A percentile compares a stretch with the other conserved stretches of the same genome.
phyloP scores from a whole-genome alignment of 2,888 invertebrate genomes.

The Oscheius sp. region DNA sequence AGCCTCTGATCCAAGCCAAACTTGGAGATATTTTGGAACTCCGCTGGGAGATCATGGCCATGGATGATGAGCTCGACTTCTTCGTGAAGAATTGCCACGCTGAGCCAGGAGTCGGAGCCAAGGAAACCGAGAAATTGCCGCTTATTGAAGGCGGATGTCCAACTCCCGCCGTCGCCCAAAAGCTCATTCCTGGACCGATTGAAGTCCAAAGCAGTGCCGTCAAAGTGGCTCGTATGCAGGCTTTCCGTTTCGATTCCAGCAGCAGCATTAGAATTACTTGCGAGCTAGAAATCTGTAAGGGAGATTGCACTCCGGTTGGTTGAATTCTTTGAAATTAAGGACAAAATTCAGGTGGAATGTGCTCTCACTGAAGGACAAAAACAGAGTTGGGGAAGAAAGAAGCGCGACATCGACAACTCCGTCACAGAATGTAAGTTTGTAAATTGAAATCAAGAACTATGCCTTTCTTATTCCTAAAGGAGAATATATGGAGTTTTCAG shows the following conservation, averaged over 20 bases:
- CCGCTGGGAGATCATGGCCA: slow-evolving; percentile 70
- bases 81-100: slow-evolving; percentile 69
- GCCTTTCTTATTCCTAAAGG: neutral
- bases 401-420: slow-evolving; percentile 58
- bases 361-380: slow-evolving; percentile 60
- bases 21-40: slow-evolving; percentile 70
- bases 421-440: slow-evolving; percentile 52
- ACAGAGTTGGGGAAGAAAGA: slow-evolving; percentile 68
- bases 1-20: slow-evolving; percentile 62
- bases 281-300: slow-evolving; percentile 69
- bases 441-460: neutral
- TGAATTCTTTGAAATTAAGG: neutral
- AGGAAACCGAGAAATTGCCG: slow-evolving; percentile 56
- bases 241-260: slow-evolving; percentile 69
- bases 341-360: slow-evolving; percentile 54
- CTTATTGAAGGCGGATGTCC: slow-evolving; percentile 69
- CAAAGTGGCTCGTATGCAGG: slow-evolving; percentile 57
- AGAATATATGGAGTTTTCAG: slow-evolving; percentile 49
- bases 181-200: slow-evolving; percentile 68
- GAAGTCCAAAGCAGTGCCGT: slow-evolving; percentile 52
- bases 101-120: slow-evolving; percentile 60
- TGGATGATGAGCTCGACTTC: slow-evolving; percentile 70
- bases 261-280: slow-evolving; percentile 66
- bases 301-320: slow-evolving; percentile 64
- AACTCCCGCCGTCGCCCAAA: slow-evolving; percentile 69